These are phyloP conservation scores for Brachionus manjavacas DNA, from an alignment of 1,140 invertebrate genomes.

Conservation along the genomic window DNA sequence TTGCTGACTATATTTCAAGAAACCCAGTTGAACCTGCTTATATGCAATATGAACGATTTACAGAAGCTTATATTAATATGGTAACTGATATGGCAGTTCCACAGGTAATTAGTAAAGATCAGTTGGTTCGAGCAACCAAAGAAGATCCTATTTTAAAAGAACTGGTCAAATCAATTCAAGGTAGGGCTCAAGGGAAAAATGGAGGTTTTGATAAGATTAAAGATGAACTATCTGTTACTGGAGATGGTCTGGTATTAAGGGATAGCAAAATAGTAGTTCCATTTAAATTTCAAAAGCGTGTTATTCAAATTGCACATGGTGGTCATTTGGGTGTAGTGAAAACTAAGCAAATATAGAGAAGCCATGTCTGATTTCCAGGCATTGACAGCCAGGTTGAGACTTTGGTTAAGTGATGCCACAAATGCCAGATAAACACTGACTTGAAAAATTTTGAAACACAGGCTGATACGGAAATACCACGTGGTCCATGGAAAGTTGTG, in stretches of 20 bases:
- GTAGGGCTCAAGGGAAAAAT: not conserved
- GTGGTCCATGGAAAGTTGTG: constrained; percentile 46
- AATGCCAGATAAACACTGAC: constrained; percentile 46
- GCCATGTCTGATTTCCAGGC: constrained; percentile 45
- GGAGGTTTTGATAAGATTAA: not conserved
- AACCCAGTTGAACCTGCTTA: not conserved
- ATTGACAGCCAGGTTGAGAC: constrained; percentile 44
- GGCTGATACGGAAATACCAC: constrained; percentile 45
- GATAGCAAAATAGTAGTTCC: constrained; percentile 44
- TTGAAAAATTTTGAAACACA: constrained; percentile 45
- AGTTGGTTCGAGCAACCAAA: not conserved
- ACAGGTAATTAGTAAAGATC: not conserved
- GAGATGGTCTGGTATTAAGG: constrained; percentile 42
- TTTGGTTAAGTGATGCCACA: constrained; percentile 43
- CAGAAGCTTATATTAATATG: not conserved
- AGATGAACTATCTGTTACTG: not conserved
- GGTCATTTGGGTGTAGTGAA: constrained; percentile 45
- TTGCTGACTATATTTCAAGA: not conserved
- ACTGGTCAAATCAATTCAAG: not conserved
- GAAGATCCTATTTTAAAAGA: not conserved
- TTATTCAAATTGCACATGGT: constrained; percentile 44
- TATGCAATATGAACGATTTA: not conserved
- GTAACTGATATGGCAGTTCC: not conserved
- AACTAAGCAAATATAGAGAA: constrained; percentile 45
- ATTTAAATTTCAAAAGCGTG: constrained; percentile 39